phyloP scores from a whole-genome alignment of 2,113 vertebrate genomes.

The Nyctereutes procyonoides region DNA sequence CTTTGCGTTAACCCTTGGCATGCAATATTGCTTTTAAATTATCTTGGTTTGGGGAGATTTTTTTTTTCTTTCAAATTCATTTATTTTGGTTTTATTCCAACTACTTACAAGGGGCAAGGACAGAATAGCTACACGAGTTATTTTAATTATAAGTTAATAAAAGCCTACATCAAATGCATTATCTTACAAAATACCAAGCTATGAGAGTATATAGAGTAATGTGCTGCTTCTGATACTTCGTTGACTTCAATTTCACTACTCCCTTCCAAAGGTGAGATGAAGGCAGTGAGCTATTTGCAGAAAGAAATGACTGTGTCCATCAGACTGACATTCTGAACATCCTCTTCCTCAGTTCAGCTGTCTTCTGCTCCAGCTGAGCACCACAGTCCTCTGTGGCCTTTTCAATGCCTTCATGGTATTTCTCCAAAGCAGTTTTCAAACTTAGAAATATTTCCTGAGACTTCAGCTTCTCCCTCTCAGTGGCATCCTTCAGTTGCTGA shows the following conservation, averaged over 20 bases:
- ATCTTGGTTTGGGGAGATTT: not conserved
- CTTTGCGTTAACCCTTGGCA: not conserved
- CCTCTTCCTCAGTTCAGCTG: conserved; percentile 29
- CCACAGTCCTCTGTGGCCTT: conserved; percentile 21
- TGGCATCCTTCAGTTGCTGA: too few relatives aligned
- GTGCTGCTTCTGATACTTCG: not conserved
- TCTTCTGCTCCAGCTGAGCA: not conserved
- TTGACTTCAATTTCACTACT: not conserved
- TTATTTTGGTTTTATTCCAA: not conserved
- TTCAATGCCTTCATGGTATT: conserved; percentile 77
- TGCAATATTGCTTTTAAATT: not conserved
- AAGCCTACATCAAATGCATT: not conserved
- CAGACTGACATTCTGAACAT: conserved; percentile 38
- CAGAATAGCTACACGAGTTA: not conserved
- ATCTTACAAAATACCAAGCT: not conserved
- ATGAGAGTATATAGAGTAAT: not conserved
- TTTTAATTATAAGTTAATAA: not conserved
- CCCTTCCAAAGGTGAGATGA: not conserved
- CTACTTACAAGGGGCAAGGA: not conserved
- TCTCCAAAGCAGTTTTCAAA: conserved; percentile 77
- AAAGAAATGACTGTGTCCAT: not conserved
- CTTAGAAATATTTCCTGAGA: conserved; percentile 80
- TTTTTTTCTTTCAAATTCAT: not conserved
- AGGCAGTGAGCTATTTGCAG: not conserved
- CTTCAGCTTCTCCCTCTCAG: too few relatives aligned